phyloP scores from a whole-genome alignment of 2,113 vertebrate species.

The Atrichornis clamosus region DNA sequence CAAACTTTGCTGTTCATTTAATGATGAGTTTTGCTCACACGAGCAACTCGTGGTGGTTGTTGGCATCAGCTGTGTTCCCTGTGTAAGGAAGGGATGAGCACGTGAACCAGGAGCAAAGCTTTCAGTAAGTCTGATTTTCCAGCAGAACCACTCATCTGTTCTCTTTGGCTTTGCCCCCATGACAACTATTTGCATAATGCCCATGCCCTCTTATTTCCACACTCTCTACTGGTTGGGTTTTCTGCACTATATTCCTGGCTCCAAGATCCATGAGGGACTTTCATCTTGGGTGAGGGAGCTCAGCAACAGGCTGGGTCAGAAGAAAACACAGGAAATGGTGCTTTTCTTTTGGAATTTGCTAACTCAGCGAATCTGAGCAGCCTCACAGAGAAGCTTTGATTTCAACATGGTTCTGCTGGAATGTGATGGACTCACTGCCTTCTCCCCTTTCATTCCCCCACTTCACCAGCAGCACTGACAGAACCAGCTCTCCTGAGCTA shows the following conservation, averaged over 20 bases:
- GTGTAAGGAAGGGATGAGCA: not conserved
- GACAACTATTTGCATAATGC: not conserved
- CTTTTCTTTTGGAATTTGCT: not conserved
- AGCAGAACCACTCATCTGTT: not conserved
- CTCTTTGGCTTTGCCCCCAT: not conserved
- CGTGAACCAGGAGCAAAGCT: not conserved
- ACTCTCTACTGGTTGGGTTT: not conserved
- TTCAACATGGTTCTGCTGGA: not conserved
- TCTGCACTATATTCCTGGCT: not conserved
- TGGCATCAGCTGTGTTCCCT: rapidly evolving
- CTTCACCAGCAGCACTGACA: not conserved
- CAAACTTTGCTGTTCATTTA: not conserved
- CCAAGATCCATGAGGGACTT: rapidly evolving
- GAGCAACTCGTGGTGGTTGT: not conserved
- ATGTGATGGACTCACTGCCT: not conserved
- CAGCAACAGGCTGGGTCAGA: not conserved
- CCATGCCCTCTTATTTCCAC: not conserved
- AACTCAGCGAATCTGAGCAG: not conserved
- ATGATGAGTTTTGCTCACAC: not conserved
- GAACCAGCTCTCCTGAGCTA: not conserved
- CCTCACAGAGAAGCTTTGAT: not conserved
- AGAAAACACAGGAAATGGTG: not conserved
- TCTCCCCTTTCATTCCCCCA: not conserved
- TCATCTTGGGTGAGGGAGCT: not conserved
- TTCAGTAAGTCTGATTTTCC: not conserved